phyloP scores from a whole-genome alignment of 2,797 vertebrate species.

The Anolis apletophallus region DNA sequence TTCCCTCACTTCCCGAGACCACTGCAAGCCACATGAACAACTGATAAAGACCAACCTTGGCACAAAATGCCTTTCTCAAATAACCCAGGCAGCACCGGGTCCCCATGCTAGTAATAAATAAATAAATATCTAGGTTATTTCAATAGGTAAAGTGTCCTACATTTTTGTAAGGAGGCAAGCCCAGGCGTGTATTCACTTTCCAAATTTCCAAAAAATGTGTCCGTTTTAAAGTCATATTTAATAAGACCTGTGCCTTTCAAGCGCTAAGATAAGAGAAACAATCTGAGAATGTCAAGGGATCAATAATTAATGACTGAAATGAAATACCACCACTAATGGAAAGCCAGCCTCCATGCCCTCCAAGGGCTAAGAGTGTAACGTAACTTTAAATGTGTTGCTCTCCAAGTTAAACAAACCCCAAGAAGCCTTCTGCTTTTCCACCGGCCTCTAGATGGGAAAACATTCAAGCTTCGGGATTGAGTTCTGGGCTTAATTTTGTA shows the following conservation, averaged over 20 bases:
- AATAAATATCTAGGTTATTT: background rate
- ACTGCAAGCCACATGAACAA: too few species aligned
- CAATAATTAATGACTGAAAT: background rate
- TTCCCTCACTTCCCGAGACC: too few species aligned
- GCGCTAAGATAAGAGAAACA: background rate
- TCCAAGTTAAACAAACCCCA: background rate
- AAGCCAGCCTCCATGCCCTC: too few species aligned
- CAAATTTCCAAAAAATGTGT: background rate
- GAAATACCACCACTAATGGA: background rate
- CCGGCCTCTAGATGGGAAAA: background rate
- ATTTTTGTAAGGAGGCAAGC: background rate
- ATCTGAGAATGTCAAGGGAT: too few species aligned
- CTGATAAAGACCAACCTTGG: too few species aligned
- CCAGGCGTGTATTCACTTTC: background rate
- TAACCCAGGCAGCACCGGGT: too few species aligned
- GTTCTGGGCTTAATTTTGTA: background rate
- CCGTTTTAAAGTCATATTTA: background rate
- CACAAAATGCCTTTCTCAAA: too few species aligned
- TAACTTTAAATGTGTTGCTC: background rate
- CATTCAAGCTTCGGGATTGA: too few species aligned
- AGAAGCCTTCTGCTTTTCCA: background rate
- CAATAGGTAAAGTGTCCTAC: too few species aligned
- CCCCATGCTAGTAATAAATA: too few species aligned
- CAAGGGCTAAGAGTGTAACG: background rate
- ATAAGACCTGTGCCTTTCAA: background rate